phyloP scores from a whole-genome alignment of 2,113 vertebrate species.

The Chlorocebus sabaeus region DNA sequence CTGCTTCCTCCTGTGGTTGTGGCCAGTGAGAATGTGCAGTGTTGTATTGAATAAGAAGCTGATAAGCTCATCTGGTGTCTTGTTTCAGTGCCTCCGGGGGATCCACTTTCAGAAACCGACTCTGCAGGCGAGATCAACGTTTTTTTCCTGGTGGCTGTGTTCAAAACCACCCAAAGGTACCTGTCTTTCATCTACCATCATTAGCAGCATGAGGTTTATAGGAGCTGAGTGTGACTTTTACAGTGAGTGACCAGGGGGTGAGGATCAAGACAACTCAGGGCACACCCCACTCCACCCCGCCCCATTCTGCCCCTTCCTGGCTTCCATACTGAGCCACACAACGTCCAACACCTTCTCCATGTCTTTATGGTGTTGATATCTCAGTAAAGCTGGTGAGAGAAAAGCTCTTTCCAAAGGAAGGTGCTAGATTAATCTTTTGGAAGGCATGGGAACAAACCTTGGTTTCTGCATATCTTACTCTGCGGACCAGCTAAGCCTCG shows the following conservation, averaged over 20 bases:
- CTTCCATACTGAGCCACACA: background rate
- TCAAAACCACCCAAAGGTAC: slow-evolving; percentile 84
- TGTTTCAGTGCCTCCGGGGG: slow-evolving; percentile 2
- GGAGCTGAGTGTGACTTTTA: background rate
- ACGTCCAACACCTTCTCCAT: background rate
- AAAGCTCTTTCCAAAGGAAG: background rate
- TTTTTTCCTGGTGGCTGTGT: slow-evolving; percentile 67
- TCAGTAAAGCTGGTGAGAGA: background rate
- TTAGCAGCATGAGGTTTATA: background rate
- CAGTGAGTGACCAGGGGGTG: background rate
- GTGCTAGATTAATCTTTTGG: background rate
- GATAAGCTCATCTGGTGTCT: background rate
- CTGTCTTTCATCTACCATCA: background rate
- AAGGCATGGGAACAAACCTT: background rate
- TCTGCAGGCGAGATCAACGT: background rate
- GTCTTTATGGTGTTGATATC: background rate
- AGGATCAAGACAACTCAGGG: background rate
- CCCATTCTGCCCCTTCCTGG: accelerated
- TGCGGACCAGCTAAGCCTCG: background rate
- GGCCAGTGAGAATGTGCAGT: background rate
- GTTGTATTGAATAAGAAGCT: background rate
- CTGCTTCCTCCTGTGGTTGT: background rate
- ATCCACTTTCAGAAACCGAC: background rate
- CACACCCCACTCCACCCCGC: too few species aligned
- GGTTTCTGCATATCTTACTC: background rate